Percentiles rank a stretch among this genome's conserved stretches.
phyloP scores from a whole-genome alignment of 1,140 invertebrate species.

The Zaprionus camerounensis region DNA sequence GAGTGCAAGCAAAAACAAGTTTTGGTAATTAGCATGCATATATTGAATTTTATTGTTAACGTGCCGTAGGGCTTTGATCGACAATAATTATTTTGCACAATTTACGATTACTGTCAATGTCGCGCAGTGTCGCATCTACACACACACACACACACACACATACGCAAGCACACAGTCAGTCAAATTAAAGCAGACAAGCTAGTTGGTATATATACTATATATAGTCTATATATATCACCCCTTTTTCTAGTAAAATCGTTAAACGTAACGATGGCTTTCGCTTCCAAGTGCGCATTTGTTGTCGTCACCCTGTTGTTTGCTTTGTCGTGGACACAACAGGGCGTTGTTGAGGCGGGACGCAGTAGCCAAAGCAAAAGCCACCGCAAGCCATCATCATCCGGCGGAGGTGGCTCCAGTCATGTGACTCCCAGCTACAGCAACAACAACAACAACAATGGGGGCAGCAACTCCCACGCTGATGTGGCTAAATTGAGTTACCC shows the following conservation, averaged over 20 bases:
- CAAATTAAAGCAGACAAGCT: background rate
- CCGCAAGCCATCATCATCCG: constrained; percentile 59
- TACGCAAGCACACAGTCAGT: background rate
- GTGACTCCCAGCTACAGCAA: constrained; percentile 69
- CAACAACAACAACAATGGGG: constrained; percentile 51
- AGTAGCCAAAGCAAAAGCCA: constrained; percentile 65
- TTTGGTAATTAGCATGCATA: constrained; percentile 69
- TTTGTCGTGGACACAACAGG: constrained; percentile 57
- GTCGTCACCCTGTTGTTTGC: constrained; percentile 46
- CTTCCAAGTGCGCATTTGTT: constrained; percentile 51
- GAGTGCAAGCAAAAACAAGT: constrained; percentile 53
- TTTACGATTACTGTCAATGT: constrained; percentile 34
- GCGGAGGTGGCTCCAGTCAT: constrained; percentile 74
- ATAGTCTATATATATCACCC: constrained; percentile 4
- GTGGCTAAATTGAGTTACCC: constrained; percentile 77
- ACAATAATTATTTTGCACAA: constrained; percentile 22
- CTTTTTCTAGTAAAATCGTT: constrained; percentile 47
- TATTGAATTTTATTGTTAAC: constrained; percentile 50
- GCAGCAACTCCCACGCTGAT: constrained; percentile 74
- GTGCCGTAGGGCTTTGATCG: constrained; percentile 28
- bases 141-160: background rate
- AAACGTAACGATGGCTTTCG: constrained; percentile 45
- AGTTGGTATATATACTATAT: background rate
- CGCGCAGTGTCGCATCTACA: constrained; percentile 5
- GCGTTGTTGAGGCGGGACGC: constrained; percentile 70